A percentile compares a stretch with the other conserved stretches of the same genome.
phyloP scores from a whole-genome alignment of 2,888 invertebrate genomes.

The Habroteleia sp. region DNA sequence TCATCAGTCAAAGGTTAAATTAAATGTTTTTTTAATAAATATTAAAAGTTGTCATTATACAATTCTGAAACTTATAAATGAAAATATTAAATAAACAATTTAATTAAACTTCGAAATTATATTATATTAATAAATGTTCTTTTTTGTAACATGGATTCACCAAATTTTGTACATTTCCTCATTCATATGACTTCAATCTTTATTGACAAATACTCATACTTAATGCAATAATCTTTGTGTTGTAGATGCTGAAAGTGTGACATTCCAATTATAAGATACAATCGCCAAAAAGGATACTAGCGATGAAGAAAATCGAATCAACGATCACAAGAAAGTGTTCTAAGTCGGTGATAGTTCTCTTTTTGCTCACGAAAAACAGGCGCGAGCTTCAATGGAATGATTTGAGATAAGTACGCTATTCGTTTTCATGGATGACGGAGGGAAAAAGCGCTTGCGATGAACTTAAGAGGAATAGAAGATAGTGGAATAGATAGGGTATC shows the following conservation, averaged over 20 bases:
- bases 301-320: conserved; percentile 49
- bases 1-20: no score
- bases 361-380: conserved; percentile 65
- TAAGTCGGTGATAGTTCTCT: conserved; percentile 43
- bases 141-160: no score
- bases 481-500: conserved; percentile 58
- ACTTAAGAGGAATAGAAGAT: conserved; percentile 42
- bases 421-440: conserved; percentile 67
- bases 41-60: no score
- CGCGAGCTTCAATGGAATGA: conserved; percentile 68
- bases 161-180: no score
- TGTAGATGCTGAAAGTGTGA: conserved; percentile 39
- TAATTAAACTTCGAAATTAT: no score
- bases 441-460: conserved; percentile 57
- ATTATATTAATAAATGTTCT: no score
- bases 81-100: no score
- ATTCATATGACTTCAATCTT: no score
- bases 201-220: conserved; percentile 18
- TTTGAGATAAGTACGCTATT: conserved; percentile 71
- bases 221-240: conserved; percentile 5
- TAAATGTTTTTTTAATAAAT: no score
- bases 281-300: conserved; percentile 41
- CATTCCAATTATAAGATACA: conserved; percentile 51
- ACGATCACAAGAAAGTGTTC: conserved; percentile 49
- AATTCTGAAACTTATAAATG: no score